Percentiles rank a stretch among this genome's conserved stretches.
Evolutionary conservation across 2,113 vertebrate genomes (phyloP).

Genomic region (Apaloderma vittatum): DNA sequence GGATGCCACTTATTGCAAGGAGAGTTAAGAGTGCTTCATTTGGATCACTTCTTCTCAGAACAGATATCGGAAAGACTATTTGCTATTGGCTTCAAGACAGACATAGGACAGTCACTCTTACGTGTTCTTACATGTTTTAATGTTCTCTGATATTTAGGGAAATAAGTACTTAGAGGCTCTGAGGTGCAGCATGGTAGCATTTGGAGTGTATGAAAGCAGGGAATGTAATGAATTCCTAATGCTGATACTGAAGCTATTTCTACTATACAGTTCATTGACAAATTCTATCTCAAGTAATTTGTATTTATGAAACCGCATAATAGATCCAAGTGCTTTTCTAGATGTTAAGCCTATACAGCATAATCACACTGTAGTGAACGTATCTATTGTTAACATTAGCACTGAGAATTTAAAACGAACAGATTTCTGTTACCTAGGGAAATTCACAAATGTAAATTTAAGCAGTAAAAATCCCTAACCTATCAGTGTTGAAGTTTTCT

Average conservation of each 20-base stretch:
- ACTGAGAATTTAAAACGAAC: constrained; percentile 23
- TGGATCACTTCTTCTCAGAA: background rate
- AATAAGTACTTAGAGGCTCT: background rate
- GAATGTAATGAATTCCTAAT: background rate
- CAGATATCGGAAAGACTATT: background rate
- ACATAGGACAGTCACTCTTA: background rate
- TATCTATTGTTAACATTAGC: constrained; percentile 24
- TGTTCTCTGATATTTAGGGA: background rate
- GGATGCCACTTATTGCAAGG: background rate
- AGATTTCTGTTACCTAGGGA: constrained; percentile 47
- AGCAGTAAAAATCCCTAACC: background rate
- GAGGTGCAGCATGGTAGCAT: background rate
- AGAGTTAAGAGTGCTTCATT: background rate
- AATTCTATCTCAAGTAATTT: constrained; percentile 1
- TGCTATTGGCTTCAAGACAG: background rate
- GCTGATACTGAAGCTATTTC: background rate
- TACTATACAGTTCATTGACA: background rate
- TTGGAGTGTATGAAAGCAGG: background rate
- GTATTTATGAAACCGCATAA: background rate
- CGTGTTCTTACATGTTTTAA: background rate
- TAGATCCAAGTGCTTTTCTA: background rate
- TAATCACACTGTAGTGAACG: background rate
- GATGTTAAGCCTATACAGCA: background rate
- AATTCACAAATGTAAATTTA: constrained; percentile 44
- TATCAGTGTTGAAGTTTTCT: background rate